Evolutionary conservation across 2,113 vertebrate genomes (phyloP), one percentile per base, ranked within the genome.

Genomic region (Suricata suricatta): DNA sequence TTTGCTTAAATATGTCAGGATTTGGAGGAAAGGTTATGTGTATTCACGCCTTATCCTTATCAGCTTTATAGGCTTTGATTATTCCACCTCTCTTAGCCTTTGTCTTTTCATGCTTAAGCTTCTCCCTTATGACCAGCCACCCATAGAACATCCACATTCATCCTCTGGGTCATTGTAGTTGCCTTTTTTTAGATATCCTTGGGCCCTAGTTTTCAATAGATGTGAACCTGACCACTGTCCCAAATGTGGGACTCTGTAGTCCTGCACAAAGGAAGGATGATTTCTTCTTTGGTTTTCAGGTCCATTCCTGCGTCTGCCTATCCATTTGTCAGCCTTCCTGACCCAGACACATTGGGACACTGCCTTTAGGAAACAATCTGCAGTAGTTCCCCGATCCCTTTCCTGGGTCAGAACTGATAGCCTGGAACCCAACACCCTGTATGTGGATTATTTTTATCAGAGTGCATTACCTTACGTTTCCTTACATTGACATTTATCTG

Each of bases 331-430:
- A 93, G 52, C 38, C 64, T 54, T 71, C 52, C 66, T 92, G 92
- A 92, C 44, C 38, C 35, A 31, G 52, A n/a, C 41, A 71, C 9
- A 1, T 64, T 64, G 76, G 72, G 68, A 44, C 60, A 74, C 66
- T 77, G 84, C 83, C 98, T 96, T 89, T 85, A 95, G 97, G 68
- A 95, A 84, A 95, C 91, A 77, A 47, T 76, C 83, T 27, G 5
- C 63, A 84, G 27, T 41, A 90, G 76, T 27, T 88, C 74, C 92
- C 29, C 1, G 27, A 88, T 96, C 88, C 93, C 64, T 96, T 97
- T 90, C 90, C 74, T 91, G 74, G 64, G 92, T 80, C 95, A 96
- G 41, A 96, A 89, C 63, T 64, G 92, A 98, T 95, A 88, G 80
- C 81, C 81, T 88, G 96, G 90, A 97, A 94, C 88, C 83, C 80